Evolutionary conservation across 1,140 invertebrate genomes (phyloP).

Genomic region (Macrobrachium rosenbergii): DNA sequence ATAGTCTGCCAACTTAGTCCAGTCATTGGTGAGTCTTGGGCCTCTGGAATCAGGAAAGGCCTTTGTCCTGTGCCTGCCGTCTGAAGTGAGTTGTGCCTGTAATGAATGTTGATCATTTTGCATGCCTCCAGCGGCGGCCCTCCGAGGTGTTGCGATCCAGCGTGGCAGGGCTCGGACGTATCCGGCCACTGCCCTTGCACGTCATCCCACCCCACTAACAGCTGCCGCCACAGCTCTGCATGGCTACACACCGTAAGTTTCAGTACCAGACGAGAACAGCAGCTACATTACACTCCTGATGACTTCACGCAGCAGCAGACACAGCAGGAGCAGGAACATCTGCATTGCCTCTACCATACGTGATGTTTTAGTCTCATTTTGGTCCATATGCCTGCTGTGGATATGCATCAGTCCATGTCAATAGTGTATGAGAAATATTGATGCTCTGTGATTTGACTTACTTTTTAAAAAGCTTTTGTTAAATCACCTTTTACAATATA

Average conservation of each 20-base stretch:
- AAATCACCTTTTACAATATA: no score
- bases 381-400: slow-evolving; percentile 50
- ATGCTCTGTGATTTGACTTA: background rate
- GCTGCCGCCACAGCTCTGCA: slow-evolving; percentile 80
- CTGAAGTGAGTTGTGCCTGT: slow-evolving; percentile 66
- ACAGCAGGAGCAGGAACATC: slow-evolving; percentile 36
- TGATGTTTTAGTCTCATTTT: slow-evolving; percentile 48
- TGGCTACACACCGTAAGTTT: slow-evolving; percentile 87
- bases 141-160: slow-evolving; percentile 79
- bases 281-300: slow-evolving; percentile 56
- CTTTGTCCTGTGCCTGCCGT: slow-evolving; percentile 62
- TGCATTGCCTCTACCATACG: slow-evolving; percentile 10
- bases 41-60: slow-evolving; percentile 60
- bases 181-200: slow-evolving; percentile 80
- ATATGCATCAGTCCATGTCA: slow-evolving; percentile 46
- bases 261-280: slow-evolving; percentile 61
- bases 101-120: slow-evolving; percentile 68
- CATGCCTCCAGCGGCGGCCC: slow-evolving; percentile 76
- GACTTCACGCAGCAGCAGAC: slow-evolving; percentile 52
- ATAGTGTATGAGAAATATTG: slow-evolving; percentile 3
- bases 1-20: slow-evolving; percentile 43
- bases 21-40: slow-evolving; percentile 52
- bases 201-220: slow-evolving; percentile 80
- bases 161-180: slow-evolving; percentile 79
- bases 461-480: background rate